Evolutionary conservation across 2,888 invertebrate genomes (phyloP).

Genomic region (Drosophila quasianomalipes): DNA sequence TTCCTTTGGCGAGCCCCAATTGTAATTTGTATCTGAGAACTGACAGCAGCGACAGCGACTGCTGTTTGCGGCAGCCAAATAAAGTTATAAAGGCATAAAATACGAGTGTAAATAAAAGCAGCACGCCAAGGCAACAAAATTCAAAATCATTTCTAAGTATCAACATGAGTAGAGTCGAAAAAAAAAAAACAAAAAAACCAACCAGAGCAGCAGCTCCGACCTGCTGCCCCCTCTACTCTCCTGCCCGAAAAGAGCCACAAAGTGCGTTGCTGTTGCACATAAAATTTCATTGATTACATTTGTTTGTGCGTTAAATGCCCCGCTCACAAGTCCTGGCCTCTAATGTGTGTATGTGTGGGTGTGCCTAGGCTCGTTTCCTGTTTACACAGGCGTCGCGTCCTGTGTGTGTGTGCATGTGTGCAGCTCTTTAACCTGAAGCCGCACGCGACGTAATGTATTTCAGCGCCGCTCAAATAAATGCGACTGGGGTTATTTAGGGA

Average conservation of each 20-base stretch:
- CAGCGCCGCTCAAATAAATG: constrained; percentile 53
- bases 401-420: constrained; percentile 49
- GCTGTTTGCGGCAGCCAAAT: constrained; percentile 72
- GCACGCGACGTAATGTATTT: constrained; percentile 69
- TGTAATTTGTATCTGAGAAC: constrained; percentile 72
- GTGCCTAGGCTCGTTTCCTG: constrained; percentile 75
- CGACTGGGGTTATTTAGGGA: constrained; percentile 45
- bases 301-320: constrained; percentile 77
- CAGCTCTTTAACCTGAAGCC: constrained; percentile 56
- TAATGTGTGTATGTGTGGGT: constrained; percentile 32
- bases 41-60: background rate
- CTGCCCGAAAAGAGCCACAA: constrained; percentile 23
- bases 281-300: constrained; percentile 82
- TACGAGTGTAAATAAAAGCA: constrained; percentile 60
- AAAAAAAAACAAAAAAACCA: constrained; percentile 7
- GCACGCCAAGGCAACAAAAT: constrained; percentile 64
- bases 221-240: background rate
- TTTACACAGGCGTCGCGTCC: constrained; percentile 74
- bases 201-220: constrained; percentile 13
- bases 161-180: constrained; percentile 47
- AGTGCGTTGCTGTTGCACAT: constrained; percentile 80
- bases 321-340: constrained; percentile 35
- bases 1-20: constrained; percentile 69
- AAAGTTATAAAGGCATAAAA: constrained; percentile 78
- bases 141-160: constrained; percentile 67